phyloP scores from a whole-genome alignment of 2,797 vertebrate species.

The Sebastes itinus region DNA sequence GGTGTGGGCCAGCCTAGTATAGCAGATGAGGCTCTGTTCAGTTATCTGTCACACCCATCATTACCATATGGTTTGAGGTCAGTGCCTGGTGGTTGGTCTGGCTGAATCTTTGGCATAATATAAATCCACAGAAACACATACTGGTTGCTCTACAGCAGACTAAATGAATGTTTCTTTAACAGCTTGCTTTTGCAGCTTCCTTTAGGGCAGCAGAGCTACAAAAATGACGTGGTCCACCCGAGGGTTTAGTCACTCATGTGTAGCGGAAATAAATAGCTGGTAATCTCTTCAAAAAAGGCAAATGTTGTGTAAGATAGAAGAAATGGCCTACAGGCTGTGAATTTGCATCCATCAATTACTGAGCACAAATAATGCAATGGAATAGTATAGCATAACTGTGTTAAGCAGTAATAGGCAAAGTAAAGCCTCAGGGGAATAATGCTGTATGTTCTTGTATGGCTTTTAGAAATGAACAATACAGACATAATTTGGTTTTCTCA shows the following conservation, averaged over 20 bases:
- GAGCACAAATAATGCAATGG: background rate
- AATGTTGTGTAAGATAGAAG: background rate
- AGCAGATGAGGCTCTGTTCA: background rate
- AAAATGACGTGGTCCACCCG: background rate
- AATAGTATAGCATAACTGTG: background rate
- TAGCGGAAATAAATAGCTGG: background rate
- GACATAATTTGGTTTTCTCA: background rate
- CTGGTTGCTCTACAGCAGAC: background rate
- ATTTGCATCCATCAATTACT: background rate
- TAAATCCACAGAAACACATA: slow-evolving; percentile 1
- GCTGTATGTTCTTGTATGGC: background rate
- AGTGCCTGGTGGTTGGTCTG: background rate
- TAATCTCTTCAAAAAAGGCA: background rate
- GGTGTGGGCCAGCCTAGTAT: background rate
- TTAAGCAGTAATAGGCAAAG: background rate
- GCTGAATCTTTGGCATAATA: background rate
- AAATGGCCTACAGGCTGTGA: background rate
- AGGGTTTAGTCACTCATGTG: background rate
- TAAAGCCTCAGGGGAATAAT: background rate
- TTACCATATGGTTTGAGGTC: slow-evolving; percentile 5
- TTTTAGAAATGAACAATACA: background rate
- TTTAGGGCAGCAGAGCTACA: background rate
- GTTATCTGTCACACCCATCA: slow-evolving; percentile 25
- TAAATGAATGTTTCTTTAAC: background rate
- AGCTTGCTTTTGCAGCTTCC: background rate